Evolutionary conservation across 2,113 vertebrate genomes (phyloP).

Genomic region (Aphyosemion australe): DNA sequence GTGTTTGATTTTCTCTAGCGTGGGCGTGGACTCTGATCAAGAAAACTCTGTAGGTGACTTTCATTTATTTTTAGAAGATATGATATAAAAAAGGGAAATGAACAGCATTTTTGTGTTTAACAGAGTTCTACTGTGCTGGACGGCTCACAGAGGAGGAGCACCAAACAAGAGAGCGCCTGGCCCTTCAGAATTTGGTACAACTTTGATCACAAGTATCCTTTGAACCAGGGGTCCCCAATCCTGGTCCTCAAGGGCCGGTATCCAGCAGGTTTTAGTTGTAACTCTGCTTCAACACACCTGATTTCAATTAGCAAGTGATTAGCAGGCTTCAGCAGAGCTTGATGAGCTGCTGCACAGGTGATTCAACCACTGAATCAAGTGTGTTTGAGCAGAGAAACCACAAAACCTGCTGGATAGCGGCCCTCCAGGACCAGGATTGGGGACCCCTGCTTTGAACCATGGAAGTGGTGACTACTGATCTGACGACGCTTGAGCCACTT

Average conservation of each 20-base stretch:
- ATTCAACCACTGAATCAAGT: too few species aligned
- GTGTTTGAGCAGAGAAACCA: too few species aligned
- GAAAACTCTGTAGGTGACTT: constrained; percentile 84
- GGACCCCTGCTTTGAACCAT: constrained; percentile 53
- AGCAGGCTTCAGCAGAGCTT: too few species aligned
- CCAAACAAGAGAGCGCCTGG: constrained; percentile 94
- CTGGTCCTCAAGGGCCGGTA: too few species aligned
- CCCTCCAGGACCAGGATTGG: too few species aligned
- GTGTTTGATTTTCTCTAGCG: constrained; percentile 71
- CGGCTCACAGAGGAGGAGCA: constrained; percentile 84
- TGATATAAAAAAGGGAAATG: background rate
- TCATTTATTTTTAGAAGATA: background rate
- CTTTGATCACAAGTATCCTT: constrained; percentile 98
- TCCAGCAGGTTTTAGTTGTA: too few species aligned
- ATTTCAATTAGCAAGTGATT: too few species aligned
- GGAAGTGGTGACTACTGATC: too few species aligned
- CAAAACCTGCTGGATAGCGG: background rate
- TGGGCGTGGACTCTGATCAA: constrained; percentile 93
- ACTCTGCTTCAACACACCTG: too few species aligned
- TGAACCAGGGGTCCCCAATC: background rate
- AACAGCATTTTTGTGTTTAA: background rate
- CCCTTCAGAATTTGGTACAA: constrained; percentile 97
- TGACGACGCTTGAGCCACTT: background rate
- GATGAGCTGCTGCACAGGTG: too few species aligned
- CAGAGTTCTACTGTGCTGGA: constrained; percentile 76